Percentiles rank a stretch among this genome's conserved stretches.
Conservation (phyloP, 2,797 vertebrate genomes). For the Mico argentatus region DNA sequence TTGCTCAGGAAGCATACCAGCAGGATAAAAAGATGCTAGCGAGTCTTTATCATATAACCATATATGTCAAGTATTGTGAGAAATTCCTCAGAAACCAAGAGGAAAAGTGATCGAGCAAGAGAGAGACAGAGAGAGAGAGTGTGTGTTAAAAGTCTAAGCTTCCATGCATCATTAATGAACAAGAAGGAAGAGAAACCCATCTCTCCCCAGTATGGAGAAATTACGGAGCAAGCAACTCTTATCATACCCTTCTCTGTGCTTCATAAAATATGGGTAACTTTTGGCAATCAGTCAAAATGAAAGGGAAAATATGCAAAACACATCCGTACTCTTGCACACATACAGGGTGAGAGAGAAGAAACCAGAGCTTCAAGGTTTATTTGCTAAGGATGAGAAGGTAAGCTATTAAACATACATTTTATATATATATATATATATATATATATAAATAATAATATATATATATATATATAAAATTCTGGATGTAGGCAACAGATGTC, state of each 20-base stretch:
- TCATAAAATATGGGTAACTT: slow-evolving; percentile 56
- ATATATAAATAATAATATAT: not conserved
- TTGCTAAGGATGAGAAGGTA: not conserved
- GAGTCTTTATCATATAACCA: slow-evolving; percentile 33
- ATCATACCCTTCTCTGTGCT: slow-evolving; percentile 10
- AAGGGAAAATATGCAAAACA: slow-evolving; percentile 56
- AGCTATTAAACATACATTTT: not conserved
- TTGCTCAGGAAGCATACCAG: not conserved
- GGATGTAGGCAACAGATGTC: not conserved
- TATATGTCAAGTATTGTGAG: slow-evolving; percentile 20
- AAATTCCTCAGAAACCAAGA: slow-evolving; percentile 12
- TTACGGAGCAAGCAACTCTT: not conserved
- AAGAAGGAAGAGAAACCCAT: not conserved
- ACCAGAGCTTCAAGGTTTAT: not conserved
- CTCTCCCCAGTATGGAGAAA: not conserved
- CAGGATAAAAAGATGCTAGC: slow-evolving; percentile 14
- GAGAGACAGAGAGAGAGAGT: not conserved
- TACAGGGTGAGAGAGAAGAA: not conserved
- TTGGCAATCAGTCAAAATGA: slow-evolving; percentile 55
- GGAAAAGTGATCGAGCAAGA: not conserved
- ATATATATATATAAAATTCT: not conserved
- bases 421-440: not conserved
- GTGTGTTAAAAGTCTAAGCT: slow-evolving; percentile 25
- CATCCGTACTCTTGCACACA: not conserved
- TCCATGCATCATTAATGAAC: slow-evolving; percentile 26